Evolutionary conservation across 1,140 invertebrate species (phyloP), one percentile per base, ranked within the genome.

Genomic region (Drosophila ercepeae): DNA sequence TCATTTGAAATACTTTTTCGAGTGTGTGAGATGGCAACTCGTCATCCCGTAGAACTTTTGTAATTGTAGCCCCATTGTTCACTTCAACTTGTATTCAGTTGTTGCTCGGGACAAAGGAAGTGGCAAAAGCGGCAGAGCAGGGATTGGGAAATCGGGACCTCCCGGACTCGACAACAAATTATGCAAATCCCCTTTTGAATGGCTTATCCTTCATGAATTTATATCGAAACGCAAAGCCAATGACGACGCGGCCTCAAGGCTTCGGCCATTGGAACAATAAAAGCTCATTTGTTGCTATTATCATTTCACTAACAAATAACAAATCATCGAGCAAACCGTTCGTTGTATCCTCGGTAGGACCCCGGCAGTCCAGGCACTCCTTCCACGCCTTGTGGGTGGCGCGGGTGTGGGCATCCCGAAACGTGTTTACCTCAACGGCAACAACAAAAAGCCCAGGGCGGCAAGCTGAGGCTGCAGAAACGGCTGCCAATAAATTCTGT

Each of bases 401-500:
- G 13, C 60, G 13, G 25, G 16, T n/a, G 55, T 25, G 60, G 52
- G 71, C 23, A 53, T 34, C 63, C 60, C 60, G 23, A 82, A 74
- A 61, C 78, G 78, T 73, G 79, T 60, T 67, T 57, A 76, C 76
- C 81, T 77, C 64, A 63, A 55, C 75, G 29, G 29, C 60, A 64
- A 39, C 42, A 48, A 44, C 55, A 27, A 29, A 34, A 55, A 68
- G 59, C 29, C 29, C 29, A n/a, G 53, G 63, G 21, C 45, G 59
- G 48, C 51, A 55, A 59, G 72, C 81, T 88, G 82, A 79, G 84
- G 63, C 77, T 79, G 77, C 77, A 82, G 74, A 88, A 88, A 88
- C 73, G 39, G 77, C 74, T 88, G 82, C 88, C 88, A 88, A 90
- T 90, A 90, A 90, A 90, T 90, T 90, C 82, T 81, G 88, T 90